Conservation (phyloP, 2,113 vertebrate genomes). For the Speoplatyrhinus poulsoni region DNA sequence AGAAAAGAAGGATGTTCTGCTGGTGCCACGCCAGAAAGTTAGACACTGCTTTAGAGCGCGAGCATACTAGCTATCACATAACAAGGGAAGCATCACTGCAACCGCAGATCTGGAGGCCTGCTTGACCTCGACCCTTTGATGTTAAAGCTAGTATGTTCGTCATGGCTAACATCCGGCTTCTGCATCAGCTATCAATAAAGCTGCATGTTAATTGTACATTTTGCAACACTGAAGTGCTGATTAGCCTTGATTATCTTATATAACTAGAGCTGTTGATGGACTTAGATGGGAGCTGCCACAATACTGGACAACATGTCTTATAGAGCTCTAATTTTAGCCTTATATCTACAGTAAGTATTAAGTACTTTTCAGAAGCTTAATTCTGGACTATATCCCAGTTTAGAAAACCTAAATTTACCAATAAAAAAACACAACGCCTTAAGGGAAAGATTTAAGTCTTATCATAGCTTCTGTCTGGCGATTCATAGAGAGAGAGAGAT, state of each 20-base stretch:
- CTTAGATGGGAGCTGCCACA: conserved; percentile 28
- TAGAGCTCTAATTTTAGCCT: conserved; percentile 28
- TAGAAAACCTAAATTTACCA: conserved; percentile 39
- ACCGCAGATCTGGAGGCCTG: conserved; percentile 17
- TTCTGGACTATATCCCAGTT: conserved; percentile 35
- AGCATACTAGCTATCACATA: neutral
- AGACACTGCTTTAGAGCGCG: neutral
- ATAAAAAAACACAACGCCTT: conserved; percentile 20
- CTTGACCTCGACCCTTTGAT: conserved; percentile 4
- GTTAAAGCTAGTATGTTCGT: conserved; percentile 16
- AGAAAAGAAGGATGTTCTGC: neutral
- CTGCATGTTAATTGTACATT: neutral
- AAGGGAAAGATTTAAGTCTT: conserved; percentile 33
- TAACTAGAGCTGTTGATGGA: conserved; percentile 53
- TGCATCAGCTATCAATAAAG: neutral
- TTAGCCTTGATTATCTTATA: conserved; percentile 69
- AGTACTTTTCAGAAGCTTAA: conserved; percentile 16
- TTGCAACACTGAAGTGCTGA: conserved; percentile 49
- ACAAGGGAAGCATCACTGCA: neutral
- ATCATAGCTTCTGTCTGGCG: conserved; percentile 41
- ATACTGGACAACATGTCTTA: conserved; percentile 29
- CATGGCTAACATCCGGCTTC: conserved; percentile 34
- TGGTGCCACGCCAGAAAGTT: neutral
- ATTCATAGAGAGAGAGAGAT: conserved; percentile 43
- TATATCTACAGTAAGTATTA: conserved; percentile 27